These are phyloP conservation scores for Australoheros scitulus DNA, from an alignment of 2,113 vertebrate genomes.

Conservation along the genomic window DNA sequence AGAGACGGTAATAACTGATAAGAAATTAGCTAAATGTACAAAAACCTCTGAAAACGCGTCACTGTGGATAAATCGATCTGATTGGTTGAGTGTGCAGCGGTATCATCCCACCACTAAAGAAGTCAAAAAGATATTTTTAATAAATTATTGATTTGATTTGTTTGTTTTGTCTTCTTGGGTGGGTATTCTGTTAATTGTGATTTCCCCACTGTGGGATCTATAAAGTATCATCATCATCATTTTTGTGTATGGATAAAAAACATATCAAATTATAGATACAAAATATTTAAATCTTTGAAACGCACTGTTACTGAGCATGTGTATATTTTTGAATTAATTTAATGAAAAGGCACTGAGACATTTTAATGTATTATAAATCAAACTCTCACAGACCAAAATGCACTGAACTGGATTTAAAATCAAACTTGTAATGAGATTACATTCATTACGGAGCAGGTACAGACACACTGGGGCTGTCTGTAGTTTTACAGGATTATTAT, in stretches of 20 bases:
- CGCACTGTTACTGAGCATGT: background rate
- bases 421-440: background rate
- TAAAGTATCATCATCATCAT: too few species aligned
- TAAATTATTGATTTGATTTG: background rate
- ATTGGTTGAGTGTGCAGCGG: too few species aligned
- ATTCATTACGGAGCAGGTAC: too few species aligned
- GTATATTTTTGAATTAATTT: background rate
- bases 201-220: too few species aligned
- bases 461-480: too few species aligned
- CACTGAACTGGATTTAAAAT: too few species aligned
- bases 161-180: too few species aligned
- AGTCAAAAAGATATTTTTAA: background rate
- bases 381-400: rapidly evolving
- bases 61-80: background rate
- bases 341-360: too few species aligned
- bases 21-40: background rate
- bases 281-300: background rate
- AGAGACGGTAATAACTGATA: background rate
- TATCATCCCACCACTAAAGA: background rate
- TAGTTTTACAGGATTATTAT: too few species aligned
- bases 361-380: rapidly evolving
- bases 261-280: background rate
- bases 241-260: rapidly evolving
- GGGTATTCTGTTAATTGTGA: too few species aligned
- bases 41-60: background rate